These are phyloP conservation scores for Helicoverpa assulta DNA, from an alignment of 2,888 invertebrate species.

Conservation along the genomic window DNA sequence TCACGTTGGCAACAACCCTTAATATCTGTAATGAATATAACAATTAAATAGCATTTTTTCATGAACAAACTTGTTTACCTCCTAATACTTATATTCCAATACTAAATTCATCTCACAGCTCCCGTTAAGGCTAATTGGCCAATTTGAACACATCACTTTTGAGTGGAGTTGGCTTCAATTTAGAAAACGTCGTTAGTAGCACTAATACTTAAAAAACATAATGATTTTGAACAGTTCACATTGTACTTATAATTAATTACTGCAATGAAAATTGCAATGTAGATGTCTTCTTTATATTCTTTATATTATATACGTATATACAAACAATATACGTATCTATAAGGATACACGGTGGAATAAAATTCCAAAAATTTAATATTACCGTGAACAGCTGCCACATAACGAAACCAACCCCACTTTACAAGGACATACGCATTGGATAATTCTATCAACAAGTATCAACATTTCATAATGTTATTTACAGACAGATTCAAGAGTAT, in stretches of 20 bases:
- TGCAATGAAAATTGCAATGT: background rate
- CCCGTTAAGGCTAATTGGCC: slow-evolving; percentile 86
- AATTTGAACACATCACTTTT: slow-evolving; percentile 82
- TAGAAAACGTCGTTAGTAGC: background rate
- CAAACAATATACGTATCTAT: no score
- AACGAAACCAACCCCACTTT: slow-evolving; percentile 54
- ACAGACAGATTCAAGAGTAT: slow-evolving; percentile 60
- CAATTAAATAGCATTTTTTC: slow-evolving; percentile 54
- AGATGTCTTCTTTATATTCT: no score
- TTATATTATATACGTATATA: no score
- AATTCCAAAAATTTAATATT: background rate
- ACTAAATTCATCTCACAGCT: slow-evolving; percentile 87
- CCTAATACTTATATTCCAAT: slow-evolving; percentile 67
- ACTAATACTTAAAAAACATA: background rate
- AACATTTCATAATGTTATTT: slow-evolving; percentile 64
- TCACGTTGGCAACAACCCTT: slow-evolving; percentile 50
- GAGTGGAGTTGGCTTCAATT: slow-evolving; percentile 60
- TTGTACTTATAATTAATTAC: background rate
- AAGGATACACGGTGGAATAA: no score
- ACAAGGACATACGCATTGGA: slow-evolving; percentile 64
- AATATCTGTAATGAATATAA: slow-evolving; percentile 57
- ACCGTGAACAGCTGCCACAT: slow-evolving; percentile 21
- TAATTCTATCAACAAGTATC: slow-evolving; percentile 71
- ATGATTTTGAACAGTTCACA: background rate
- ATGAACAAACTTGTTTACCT: slow-evolving; percentile 52